Percentiles rank a stretch among this genome's conserved stretches.
Conservation (phyloP, 92 coral and sea anemone species). For the Ricordea florida region DNA sequence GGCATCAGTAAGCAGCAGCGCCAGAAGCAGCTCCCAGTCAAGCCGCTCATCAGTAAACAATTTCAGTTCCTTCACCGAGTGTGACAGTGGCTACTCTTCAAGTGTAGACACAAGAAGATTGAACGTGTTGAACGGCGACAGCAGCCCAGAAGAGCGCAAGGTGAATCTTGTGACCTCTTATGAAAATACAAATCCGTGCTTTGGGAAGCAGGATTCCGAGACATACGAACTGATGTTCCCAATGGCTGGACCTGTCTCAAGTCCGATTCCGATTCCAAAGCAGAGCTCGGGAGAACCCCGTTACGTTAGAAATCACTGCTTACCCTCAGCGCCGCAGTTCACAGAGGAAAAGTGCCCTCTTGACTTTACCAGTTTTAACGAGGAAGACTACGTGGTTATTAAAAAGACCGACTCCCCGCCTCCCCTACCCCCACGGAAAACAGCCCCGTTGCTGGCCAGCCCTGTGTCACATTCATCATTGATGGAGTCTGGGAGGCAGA, state of each 20-base stretch:
- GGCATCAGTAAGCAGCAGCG: conserved; percentile 8
- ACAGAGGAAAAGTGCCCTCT: conserved; percentile 27
- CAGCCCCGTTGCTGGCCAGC: conserved; percentile 29
- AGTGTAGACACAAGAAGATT: conserved; percentile 54
- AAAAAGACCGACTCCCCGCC: not conserved
- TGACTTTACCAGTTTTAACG: not conserved
- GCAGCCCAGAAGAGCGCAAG: conserved; percentile 30
- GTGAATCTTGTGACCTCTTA: conserved; percentile 13
- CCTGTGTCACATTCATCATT: not conserved
- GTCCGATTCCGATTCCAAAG: conserved; percentile 61
- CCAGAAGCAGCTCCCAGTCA: conserved; percentile 36
- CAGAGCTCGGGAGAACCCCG: conserved; percentile 4
- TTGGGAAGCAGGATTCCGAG: not conserved
- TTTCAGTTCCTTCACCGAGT: conserved; percentile 62
- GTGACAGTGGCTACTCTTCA: conserved; percentile 85
- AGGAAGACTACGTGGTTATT: not conserved
- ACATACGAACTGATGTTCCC: conserved; percentile 57
- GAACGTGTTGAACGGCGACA: conserved; percentile 8
- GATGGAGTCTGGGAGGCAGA: not conserved
- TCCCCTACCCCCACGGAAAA: not conserved
- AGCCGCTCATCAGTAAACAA: conserved; percentile 69
- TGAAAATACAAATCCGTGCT: conserved; percentile 40
- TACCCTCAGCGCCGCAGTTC: not conserved
- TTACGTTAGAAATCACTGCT: not conserved
- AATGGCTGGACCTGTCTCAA: conserved; percentile 9